phyloP scores from a whole-genome alignment of 2,888 invertebrate species.

The Catocala fraxini region DNA sequence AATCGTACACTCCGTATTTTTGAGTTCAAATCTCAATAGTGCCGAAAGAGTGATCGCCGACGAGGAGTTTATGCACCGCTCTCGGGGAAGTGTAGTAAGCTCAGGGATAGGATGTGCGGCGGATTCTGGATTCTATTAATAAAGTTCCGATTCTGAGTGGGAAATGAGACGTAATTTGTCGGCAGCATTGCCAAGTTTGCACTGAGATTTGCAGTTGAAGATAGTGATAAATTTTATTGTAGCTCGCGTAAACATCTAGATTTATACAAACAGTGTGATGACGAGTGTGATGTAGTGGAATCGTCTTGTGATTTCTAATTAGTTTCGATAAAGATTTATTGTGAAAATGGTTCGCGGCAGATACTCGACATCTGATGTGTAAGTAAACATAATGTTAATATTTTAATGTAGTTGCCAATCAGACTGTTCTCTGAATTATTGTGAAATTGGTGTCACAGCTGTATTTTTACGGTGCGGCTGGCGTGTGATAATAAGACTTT shows the following conservation, averaged over 20 bases:
- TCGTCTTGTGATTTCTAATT: slow-evolving; percentile 58
- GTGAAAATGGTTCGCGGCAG: slow-evolving; percentile 83
- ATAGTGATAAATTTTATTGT: slow-evolving; percentile 75
- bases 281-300: slow-evolving; percentile 60
- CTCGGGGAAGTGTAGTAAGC: slow-evolving; percentile 52
- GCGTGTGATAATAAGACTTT: not conserved
- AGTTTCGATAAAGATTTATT: slow-evolving; percentile 50
- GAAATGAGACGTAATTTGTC: slow-evolving; percentile 76
- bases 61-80: slow-evolving; percentile 45
- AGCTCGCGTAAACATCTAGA: slow-evolving; percentile 67
- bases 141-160: slow-evolving; percentile 68
- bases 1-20: slow-evolving; percentile 60
- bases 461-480: no score
- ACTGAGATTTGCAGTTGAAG: slow-evolving; percentile 70
- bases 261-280: slow-evolving; percentile 71
- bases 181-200: slow-evolving; percentile 80
- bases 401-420: not conserved
- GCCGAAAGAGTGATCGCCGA: slow-evolving; percentile 47
- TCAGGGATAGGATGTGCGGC: slow-evolving; percentile 54
- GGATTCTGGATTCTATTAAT: slow-evolving; percentile 76
- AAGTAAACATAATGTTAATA: slow-evolving; percentile 50
- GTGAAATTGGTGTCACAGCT: not conserved
- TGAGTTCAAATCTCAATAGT: slow-evolving; percentile 58
- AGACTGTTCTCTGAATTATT: slow-evolving; percentile 7
- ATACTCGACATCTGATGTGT: slow-evolving; percentile 83